A percentile compares a stretch with the other conserved stretches of the same genome.
phyloP scores from a whole-genome alignment of 1,140 invertebrate species.

The Calephelis nemesis region DNA sequence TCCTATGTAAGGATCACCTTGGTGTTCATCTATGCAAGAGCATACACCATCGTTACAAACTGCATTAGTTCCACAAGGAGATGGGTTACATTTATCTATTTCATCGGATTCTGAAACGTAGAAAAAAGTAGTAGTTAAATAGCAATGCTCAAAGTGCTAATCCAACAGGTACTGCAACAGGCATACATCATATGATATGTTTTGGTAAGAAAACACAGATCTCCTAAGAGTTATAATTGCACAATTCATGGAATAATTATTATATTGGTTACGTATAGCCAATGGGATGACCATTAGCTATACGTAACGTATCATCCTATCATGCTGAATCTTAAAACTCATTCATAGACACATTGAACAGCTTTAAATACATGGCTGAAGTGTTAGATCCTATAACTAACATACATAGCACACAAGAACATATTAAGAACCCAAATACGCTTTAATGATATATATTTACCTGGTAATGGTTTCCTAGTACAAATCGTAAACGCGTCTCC shows the following conservation, averaged over 20 bases:
- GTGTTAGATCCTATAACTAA: too few relatives aligned
- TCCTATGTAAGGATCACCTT: slow-evolving; percentile 84
- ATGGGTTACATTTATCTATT: slow-evolving; percentile 77
- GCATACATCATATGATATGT: too few relatives aligned
- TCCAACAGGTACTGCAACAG: too few relatives aligned
- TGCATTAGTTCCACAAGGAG: slow-evolving; percentile 84
- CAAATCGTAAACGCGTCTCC: slow-evolving; percentile 85
- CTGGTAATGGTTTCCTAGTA: slow-evolving; percentile 69
- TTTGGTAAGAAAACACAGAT: too few relatives aligned
- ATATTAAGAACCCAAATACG: not conserved
- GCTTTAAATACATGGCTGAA: too few relatives aligned
- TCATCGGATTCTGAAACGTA: slow-evolving; percentile 39
- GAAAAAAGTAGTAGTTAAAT: not conserved
- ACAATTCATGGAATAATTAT: too few relatives aligned
- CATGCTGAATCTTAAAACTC: not conserved
- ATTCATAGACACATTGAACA: too few relatives aligned
- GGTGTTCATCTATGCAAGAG: slow-evolving; percentile 83
- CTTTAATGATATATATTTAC: slow-evolving; percentile 31
- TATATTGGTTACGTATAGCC: too few relatives aligned
- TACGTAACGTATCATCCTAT: not conserved
- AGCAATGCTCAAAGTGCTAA: too few relatives aligned
- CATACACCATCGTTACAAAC: slow-evolving; percentile 82
- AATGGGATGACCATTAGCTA: too few relatives aligned
- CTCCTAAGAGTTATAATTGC: too few relatives aligned
- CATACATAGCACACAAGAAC: too few relatives aligned